A percentile compares a stretch with the other conserved stretches of the same genome.
These are phyloP conservation scores for Ellobium chinense DNA, from an alignment of 2,888 invertebrate genomes.

Conservation along the genomic window DNA sequence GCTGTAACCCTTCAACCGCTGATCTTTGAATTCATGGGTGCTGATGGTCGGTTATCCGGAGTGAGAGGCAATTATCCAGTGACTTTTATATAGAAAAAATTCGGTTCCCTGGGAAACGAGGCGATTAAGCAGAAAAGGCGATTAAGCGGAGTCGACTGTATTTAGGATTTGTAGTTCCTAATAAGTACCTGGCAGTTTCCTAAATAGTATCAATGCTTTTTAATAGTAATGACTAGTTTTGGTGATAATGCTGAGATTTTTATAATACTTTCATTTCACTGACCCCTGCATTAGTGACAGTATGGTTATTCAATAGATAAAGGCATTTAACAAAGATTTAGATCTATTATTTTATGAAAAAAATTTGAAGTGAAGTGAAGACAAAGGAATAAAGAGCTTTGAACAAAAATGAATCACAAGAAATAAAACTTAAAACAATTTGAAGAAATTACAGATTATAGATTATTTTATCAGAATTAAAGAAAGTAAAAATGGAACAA, in stretches of 20 bases:
- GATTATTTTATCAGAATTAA: not conserved
- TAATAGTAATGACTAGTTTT: not conserved
- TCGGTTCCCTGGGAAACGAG: too few species aligned
- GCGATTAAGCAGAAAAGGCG: too few species aligned
- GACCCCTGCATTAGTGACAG: not conserved
- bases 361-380: not conserved
- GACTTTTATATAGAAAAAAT: too few species aligned
- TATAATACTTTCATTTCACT: not conserved
- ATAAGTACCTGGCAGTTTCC: not conserved
- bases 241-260: not conserved
- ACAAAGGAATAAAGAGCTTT: not conserved
- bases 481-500: not conserved
- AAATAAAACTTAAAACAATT: not conserved
- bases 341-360: not conserved
- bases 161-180: not conserved
- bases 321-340: not conserved
- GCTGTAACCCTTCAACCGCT: too few species aligned
- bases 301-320: not conserved
- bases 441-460: not conserved
- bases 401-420: not conserved
- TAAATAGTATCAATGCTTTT: not conserved
- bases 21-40: too few species aligned
- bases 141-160: too few species aligned
- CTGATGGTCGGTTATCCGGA: too few species aligned
- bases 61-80: too few species aligned